phyloP scores from a whole-genome alignment of 2,888 invertebrate species.

The Antitype chi region DNA sequence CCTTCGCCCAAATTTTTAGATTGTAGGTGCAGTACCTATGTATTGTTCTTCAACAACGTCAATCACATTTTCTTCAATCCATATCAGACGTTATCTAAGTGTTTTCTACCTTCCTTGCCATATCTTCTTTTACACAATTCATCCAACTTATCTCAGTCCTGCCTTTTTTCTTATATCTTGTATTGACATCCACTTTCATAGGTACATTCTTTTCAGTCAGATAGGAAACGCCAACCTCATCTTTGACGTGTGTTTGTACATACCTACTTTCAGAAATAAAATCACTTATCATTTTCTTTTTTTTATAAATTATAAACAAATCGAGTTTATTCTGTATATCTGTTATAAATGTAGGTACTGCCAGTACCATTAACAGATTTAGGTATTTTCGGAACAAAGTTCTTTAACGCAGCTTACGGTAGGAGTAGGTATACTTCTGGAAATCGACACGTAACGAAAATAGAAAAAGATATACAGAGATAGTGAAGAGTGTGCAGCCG shows the following conservation, averaged over 20 bases:
- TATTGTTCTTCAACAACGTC: background rate
- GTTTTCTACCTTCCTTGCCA: constrained; percentile 8
- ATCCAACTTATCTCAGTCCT: constrained; percentile 25
- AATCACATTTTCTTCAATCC: background rate
- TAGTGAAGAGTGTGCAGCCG: too few species aligned
- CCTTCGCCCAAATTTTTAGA: too few species aligned
- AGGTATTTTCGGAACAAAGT: too few species aligned
- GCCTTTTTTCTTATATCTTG: constrained; percentile 9
- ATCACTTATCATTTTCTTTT: background rate
- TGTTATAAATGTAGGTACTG: background rate
- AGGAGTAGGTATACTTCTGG: too few species aligned
- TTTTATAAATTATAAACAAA: background rate
- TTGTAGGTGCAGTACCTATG: background rate
- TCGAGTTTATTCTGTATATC: background rate
- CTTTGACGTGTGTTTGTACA: too few species aligned
- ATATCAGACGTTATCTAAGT: constrained; percentile 1
- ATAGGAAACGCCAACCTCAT: too few species aligned
- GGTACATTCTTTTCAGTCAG: background rate
- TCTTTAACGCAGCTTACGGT: too few species aligned
- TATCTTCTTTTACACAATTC: constrained; percentile 18
- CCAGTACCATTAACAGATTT: too few species aligned
- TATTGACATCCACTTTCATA: background rate
- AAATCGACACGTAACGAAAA: too few species aligned
- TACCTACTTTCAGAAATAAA: too few species aligned
- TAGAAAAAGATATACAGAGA: too few species aligned